A percentile compares a stretch with the other conserved stretches of the same genome.
These are phyloP conservation scores for Odocoileus virginianus DNA, from an alignment of 2,113 vertebrate species.

Conservation along the genomic window DNA sequence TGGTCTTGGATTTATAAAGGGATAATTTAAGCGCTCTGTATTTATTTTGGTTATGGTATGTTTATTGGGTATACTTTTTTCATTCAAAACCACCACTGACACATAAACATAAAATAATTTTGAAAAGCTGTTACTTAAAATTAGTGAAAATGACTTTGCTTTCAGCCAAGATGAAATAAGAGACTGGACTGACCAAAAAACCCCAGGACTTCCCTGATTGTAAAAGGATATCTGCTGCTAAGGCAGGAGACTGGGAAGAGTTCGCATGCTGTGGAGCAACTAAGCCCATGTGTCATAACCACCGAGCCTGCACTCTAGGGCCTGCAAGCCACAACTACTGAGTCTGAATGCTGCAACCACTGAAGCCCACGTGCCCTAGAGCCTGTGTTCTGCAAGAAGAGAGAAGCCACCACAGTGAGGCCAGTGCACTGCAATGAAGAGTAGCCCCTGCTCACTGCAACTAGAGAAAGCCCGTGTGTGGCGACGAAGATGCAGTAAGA, in stretches of 20 bases:
- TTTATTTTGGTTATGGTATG: not conserved
- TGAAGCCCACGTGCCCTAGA: not conserved
- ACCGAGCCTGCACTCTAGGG: not conserved
- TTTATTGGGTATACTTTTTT: not conserved
- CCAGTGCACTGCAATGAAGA: not conserved
- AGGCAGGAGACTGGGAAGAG: not conserved
- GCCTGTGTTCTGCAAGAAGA: not conserved
- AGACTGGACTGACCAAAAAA: not conserved
- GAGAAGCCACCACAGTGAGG: not conserved
- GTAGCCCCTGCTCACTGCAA: not conserved
- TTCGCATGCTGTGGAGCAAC: not conserved
- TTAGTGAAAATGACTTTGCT: not conserved
- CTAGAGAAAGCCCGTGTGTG: not conserved
- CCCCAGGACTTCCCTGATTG: not conserved
- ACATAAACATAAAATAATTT: slow-evolving; percentile 9
- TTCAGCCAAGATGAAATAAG: not conserved
- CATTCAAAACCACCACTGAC: not conserved
- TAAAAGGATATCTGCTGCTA: not conserved
- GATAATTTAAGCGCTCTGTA: not conserved
- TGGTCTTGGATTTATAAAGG: not conserved
- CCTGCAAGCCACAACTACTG: not conserved
- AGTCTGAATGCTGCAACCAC: not conserved
- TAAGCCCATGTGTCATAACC: not conserved
- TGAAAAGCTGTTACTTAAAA: not conserved
- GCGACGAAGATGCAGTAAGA: not conserved